Evolutionary conservation across 64 coral and sea anemone genomes (phyloP).

Genomic region (Catalaphyllia jardinei): DNA sequence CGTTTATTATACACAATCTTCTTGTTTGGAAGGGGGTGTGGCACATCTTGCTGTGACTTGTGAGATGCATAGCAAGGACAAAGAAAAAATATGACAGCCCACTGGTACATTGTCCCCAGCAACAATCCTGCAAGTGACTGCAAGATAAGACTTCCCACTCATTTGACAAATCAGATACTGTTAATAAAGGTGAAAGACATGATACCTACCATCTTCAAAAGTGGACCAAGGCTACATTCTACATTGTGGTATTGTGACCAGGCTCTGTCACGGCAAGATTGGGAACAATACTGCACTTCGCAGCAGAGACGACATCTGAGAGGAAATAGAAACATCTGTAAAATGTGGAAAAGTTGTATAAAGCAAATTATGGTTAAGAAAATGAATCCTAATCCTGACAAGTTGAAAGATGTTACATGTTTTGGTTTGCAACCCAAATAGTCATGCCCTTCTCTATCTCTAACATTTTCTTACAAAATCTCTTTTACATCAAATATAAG

Average conservation of each 20-base stretch:
- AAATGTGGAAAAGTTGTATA: too few species aligned
- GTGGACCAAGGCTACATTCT: conserved; percentile 77
- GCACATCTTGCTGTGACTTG: too few species aligned
- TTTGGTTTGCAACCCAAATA: not conserved
- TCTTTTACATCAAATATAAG: not conserved
- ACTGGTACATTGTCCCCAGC: not conserved
- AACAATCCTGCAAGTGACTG: not conserved
- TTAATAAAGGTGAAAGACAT: not conserved
- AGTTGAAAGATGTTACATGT: too few species aligned
- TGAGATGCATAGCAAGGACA: too few species aligned
- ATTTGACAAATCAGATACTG: not conserved
- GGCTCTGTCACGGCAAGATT: conserved; percentile 65
- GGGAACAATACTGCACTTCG: conserved; percentile 83
- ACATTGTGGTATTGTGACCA: conserved; percentile 73
- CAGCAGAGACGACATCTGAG: conserved; percentile 70
- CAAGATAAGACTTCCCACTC: too few species aligned
- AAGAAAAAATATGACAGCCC: too few species aligned
- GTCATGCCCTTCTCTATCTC: not conserved
- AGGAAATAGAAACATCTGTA: not conserved
- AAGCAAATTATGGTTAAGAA: too few species aligned
- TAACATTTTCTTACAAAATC: not conserved
- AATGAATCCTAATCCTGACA: too few species aligned
- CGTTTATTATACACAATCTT: not conserved
- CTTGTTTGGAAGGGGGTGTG: not conserved
- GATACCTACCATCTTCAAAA: conserved; percentile 86